These are phyloP conservation scores for Sesamia inferens DNA, from an alignment of 2,888 invertebrate genomes.

Conservation along the genomic window DNA sequence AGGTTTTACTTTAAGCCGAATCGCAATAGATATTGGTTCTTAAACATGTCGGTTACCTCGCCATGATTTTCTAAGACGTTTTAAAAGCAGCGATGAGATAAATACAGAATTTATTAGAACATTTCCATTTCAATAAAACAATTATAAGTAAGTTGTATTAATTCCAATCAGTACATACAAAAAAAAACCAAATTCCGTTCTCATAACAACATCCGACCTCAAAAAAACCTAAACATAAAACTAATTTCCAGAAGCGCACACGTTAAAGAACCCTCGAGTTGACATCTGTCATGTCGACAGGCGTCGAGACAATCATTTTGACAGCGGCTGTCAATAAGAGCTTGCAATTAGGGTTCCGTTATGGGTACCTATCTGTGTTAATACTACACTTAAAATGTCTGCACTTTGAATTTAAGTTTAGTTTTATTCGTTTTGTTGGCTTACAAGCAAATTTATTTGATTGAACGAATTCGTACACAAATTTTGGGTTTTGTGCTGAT, in stretches of 20 bases:
- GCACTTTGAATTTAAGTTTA: conserved; percentile 27
- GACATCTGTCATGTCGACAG: conserved; percentile 82
- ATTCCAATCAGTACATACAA: neutral
- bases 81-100: no score
- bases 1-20: conserved; percentile 22
- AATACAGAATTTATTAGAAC: neutral
- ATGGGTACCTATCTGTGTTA: conserved; percentile 58
- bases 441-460: conserved; percentile 21
- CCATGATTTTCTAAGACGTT: no score
- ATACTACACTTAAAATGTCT: conserved; percentile 53
- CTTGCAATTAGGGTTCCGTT: conserved; percentile 67
- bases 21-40: conserved; percentile 22
- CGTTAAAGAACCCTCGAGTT: conserved; percentile 64
- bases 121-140: neutral
- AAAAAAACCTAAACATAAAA: conserved; percentile 30
- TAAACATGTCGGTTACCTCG: no score
- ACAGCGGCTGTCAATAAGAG: conserved; percentile 74
- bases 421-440: conserved; percentile 46
- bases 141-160: neutral
- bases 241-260: conserved; percentile 38
- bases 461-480: neutral
- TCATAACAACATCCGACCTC: neutral
- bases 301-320: conserved; percentile 69
- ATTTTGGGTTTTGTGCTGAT: neutral
- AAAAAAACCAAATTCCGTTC: neutral